Evolutionary conservation across 2,113 vertebrate genomes (phyloP), one percentile per base, ranked within the genome.

Genomic region (Leuciscus idus): DNA sequence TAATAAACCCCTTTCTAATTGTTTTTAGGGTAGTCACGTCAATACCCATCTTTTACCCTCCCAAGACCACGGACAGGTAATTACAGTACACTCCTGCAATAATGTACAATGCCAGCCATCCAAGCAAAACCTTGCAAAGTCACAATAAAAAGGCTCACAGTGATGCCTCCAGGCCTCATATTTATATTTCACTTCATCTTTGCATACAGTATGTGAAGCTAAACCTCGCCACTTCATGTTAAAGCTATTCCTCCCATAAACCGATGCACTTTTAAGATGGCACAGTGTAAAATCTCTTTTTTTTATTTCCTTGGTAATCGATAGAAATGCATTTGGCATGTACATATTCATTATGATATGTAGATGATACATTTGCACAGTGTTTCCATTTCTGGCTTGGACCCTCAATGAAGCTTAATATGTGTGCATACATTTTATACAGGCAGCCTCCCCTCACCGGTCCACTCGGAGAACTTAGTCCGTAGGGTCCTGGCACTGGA

Each of bases 401-500:
- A 83, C 43, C 46, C 85, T 50, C 61, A 28, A 75, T 52, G 79
- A 85, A 84, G 85, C 76, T 52, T 80, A 72, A 46, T 83, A 89
- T 86, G 70, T 81, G 83, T 36, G 68, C 64, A 75, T 83, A 81
- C 72, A 23, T 86, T 87, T 73, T 83, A 26, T 68, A 75, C 72
- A 82, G 74, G 79, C 19, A 19, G 39, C 50, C 79, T 75, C 6
- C 39, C 50, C 70, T 30, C 50, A 85, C 83, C 28, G 48, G 46
- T 66, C 57, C 17, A 5, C 39, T 9, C 21, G 68, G 13, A 0
- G 8, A 48, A 28, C 77, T 97, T 92, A 97, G 91, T 95, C 93
- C 0, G 5, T 26, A 48, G 96, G 96, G 87, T 96, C 95, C 89
- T 95, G 96, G 92, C 97, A 98, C 89, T 93, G 95, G 59, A 33